A percentile compares a stretch with the other conserved stretches of the same genome.
Conservation (phyloP, 2,797 vertebrate genomes). For the Cephalopachus bancanus region DNA sequence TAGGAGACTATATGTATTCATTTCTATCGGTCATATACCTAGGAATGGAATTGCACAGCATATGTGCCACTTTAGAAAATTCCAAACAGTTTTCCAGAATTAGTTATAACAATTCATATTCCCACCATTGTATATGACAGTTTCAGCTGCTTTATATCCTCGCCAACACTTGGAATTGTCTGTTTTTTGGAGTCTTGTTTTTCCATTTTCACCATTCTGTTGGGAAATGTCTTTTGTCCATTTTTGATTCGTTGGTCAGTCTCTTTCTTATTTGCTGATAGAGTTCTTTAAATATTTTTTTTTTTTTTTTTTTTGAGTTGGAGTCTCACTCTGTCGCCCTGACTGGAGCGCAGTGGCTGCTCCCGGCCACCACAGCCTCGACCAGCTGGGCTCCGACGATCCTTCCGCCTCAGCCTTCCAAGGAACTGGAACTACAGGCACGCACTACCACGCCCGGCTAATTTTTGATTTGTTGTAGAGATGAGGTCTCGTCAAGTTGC, state of each 20-base stretch:
- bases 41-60: neutral
- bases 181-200: neutral
- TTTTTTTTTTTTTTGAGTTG: too few species aligned
- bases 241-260: neutral
- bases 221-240: neutral
- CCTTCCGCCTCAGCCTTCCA: too few species aligned
- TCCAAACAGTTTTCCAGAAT: neutral
- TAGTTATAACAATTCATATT: neutral
- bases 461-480: too few species aligned
- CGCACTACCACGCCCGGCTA: too few species aligned
- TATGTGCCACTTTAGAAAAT: neutral
- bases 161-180: neutral
- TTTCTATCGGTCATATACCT: neutral
- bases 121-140: neutral
- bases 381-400: too few species aligned
- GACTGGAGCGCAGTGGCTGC: too few species aligned
- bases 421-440: too few species aligned
- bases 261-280: neutral
- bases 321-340: too few species aligned
- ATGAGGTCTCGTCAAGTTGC: too few species aligned
- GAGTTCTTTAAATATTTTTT: too few species aligned
- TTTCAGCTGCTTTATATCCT: neutral
- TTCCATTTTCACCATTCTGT: neutral
- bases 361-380: too few species aligned
- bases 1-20: neutral